These are phyloP conservation scores for Thinocorus orbignyianus DNA, from an alignment of 2,113 vertebrate genomes.

Conservation along the genomic window DNA sequence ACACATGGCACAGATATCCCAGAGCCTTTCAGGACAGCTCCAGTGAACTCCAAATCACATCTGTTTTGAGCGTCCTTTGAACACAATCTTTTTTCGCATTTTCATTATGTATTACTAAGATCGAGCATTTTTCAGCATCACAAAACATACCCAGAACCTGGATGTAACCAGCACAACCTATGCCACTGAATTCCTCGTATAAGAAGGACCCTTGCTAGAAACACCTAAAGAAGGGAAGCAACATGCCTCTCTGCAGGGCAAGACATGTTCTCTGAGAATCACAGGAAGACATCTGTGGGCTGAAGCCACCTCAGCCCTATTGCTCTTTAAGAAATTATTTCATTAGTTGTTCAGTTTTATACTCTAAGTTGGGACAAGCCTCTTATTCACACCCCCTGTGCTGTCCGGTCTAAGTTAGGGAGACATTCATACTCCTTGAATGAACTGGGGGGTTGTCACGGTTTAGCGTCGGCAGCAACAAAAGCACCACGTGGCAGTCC, in stretches of 20 bases:
- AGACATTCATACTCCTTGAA: not conserved
- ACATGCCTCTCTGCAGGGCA: not conserved
- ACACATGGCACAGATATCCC: rapidly evolving
- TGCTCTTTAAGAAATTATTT: not conserved
- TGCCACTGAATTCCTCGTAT: not conserved
- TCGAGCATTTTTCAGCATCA: not conserved
- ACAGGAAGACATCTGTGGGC: not conserved
- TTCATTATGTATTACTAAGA: not conserved
- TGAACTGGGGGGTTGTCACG: not conserved
- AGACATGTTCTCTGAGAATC: not conserved
- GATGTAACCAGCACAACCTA: not conserved
- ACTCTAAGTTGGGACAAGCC: not conserved
- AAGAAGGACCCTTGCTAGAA: not conserved
- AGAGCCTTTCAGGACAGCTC: not conserved
- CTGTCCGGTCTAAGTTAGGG: no score
- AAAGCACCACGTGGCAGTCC: no score
- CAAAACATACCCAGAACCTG: not conserved
- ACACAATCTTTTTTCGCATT: not conserved
- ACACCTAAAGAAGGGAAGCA: not conserved
- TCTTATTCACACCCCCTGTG: not conserved
- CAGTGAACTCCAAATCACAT: not conserved
- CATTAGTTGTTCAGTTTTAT: not conserved
- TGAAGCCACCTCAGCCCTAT: not conserved
- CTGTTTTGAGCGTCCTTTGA: not conserved
- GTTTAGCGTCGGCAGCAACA: no score